phyloP scores from a whole-genome alignment of 2,888 invertebrate genomes.

The Plusia festucae region DNA sequence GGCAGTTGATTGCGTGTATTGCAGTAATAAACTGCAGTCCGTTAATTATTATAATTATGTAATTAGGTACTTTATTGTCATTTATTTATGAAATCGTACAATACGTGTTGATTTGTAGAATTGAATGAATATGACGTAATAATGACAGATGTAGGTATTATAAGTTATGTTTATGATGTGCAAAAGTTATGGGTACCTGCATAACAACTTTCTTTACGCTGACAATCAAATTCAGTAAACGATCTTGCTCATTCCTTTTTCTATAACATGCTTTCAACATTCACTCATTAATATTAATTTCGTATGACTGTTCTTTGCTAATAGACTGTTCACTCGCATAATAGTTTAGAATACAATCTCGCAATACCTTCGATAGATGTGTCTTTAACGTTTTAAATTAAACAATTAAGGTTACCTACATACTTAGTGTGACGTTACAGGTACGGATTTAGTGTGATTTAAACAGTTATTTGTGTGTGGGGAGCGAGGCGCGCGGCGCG shows the following conservation, averaged over 20 bases:
- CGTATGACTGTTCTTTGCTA: conserved; percentile 42
- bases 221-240: conserved; percentile 40
- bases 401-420: conserved; percentile 71
- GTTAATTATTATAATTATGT: conserved; percentile 37
- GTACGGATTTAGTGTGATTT: conserved; percentile 84
- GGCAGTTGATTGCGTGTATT: conserved; percentile 22
- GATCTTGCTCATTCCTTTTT: conserved; percentile 44
- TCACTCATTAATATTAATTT: conserved; percentile 45
- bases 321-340: conserved; percentile 32
- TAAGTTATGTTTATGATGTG: conserved; percentile 50
- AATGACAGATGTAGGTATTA: conserved; percentile 39
- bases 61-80: conserved; percentile 53
- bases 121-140: conserved; percentile 53
- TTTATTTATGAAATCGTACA: conserved; percentile 38
- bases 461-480: conserved; percentile 84
- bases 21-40: conserved; percentile 14
- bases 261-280: conserved; percentile 50
- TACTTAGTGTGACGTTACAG: conserved; percentile 79
- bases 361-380: conserved; percentile 38
- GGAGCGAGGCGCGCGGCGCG: conserved; percentile 75
- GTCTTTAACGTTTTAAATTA: conserved; percentile 50
- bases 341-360: conserved; percentile 16
- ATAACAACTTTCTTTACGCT: conserved; percentile 54
- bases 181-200: conserved; percentile 48
- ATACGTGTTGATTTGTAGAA: conserved; percentile 28